phyloP scores from a whole-genome alignment of 2,888 invertebrate species.

The Magallana nippona region DNA sequence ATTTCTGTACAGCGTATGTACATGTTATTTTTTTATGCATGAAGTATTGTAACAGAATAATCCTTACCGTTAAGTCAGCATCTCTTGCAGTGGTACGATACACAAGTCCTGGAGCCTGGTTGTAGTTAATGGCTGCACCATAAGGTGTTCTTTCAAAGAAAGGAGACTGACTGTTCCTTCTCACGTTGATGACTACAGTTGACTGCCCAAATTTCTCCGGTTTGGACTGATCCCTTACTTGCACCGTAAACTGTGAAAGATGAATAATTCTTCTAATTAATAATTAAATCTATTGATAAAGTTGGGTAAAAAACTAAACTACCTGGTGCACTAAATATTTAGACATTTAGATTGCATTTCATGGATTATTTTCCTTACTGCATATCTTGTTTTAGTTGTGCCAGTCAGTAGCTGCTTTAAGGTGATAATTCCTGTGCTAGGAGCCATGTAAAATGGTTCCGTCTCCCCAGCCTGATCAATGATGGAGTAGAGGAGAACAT shows the following conservation, averaged over 20 bases:
- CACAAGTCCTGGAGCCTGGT: slow-evolving; percentile 50
- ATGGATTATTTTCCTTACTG: not conserved
- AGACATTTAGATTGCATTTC: too few relatives aligned
- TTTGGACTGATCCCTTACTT: slow-evolving; percentile 64
- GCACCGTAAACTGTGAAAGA: slow-evolving; percentile 68
- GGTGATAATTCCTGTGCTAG: slow-evolving; percentile 51
- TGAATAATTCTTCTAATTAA: not conserved
- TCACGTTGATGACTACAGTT: slow-evolving; percentile 62
- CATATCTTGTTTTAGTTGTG: slow-evolving; percentile 28
- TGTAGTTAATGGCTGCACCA: slow-evolving; percentile 53
- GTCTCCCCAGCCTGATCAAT: slow-evolving; percentile 40
- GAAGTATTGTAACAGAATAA: not conserved
- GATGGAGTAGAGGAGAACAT: slow-evolving; percentile 51
- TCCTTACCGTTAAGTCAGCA: slow-evolving; percentile 33
- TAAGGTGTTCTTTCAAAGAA: slow-evolving; percentile 59
- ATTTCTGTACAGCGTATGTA: too few relatives aligned
- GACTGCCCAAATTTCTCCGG: slow-evolving; percentile 62
- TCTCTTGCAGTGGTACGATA: slow-evolving; percentile 26
- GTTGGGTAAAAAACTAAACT: not conserved
- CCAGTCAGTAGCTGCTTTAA: slow-evolving; percentile 52
- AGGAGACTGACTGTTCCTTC: slow-evolving; percentile 62
- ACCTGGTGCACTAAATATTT: too few relatives aligned
- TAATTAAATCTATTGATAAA: not conserved
- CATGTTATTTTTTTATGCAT: too few relatives aligned
- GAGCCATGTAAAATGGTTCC: slow-evolving; percentile 52